Evolutionary conservation across 2,113 vertebrate genomes (phyloP), one percentile per base, ranked within the genome.

Genomic region (Stigmatopora argus): DNA sequence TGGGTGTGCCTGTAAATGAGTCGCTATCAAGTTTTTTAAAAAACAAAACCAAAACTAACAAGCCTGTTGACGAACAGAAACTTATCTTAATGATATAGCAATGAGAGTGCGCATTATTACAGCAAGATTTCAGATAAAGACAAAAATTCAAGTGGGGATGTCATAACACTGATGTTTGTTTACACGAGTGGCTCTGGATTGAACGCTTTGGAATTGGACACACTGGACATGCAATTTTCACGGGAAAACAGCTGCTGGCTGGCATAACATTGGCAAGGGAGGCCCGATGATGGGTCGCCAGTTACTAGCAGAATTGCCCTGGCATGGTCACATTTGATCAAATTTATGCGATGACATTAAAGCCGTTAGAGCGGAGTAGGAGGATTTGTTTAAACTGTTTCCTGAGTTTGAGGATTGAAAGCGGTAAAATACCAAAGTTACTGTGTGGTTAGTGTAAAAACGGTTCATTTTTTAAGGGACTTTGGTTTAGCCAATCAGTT

Each of bases 111-210:
- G 57, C 71, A 75, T 71, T 74, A 7, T 76, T 71, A 87, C 80
- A 82, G 70, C 70, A 86, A 76, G 70, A 83, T 78, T 70, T 76
- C 75, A 65, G 71, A 72, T 52, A 61, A 82, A 83, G 71, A 76
- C 80, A 83, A 86, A 92, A 88, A 86, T 93, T 94, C 93, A 94
- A 94, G 94, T 93, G 84, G 88, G 91, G 72, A 78, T 19, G 62
- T 62, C 48, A 80, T 94, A 94, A 94, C 92, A 94, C 93, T 93
- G 92, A 92, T 5, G 52, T 55, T 53, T 5, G 52, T 55, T 53
- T 26, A 26, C 58, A 18, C 41, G n/a, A 23, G 59, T 61, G 38
- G 5, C 82, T 86, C 68, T 69, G 66, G 72, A 83, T 79, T 73
- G 73, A 72, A 74, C 5, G 62, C 49, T 48, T 26, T 45, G 12